Evolutionary conservation across 1,140 invertebrate genomes (phyloP), one percentile per base, ranked within the genome.

Genomic region (Hermatobates lingyangjiaoensis): DNA sequence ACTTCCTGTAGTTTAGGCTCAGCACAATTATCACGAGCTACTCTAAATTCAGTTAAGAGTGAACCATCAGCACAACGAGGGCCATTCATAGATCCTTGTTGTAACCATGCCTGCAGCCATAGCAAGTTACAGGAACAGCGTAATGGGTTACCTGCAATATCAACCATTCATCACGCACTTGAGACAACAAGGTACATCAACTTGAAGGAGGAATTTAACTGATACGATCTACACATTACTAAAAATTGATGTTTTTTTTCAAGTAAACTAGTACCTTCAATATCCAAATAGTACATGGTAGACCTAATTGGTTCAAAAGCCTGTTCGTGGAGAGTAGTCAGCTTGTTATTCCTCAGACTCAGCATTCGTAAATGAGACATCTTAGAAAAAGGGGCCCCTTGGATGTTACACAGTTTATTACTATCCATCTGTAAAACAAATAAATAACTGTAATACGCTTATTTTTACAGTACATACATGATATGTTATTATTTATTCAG

Each of bases 361-460:
- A 91, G 69, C 4, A 88, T 78, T 52, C 85, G 74, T 3, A 91
- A 63, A 52, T 83, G 71, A 1, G 81, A 78, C 83, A 88, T 88
- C 40, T 75, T 75, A 56, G 82, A 76, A 64, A 90, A 90, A 0
- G 84, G 79, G 10, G 72, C 76, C 52, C 72, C 79, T 64, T 69
- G 60, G 18, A 72, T 61, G 5, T 58, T 61, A 49, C 67, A 70
- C 21, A 71, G 58, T 51, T 63, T 59, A 50, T 71, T 71, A 58
- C 67, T 58, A 53, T 68, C 65, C 59, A 72, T 58, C 68, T 70
- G 56, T 3, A 59, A 58, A 7, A 50, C 2, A 34, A 34, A 10
- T n/a, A 34, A n/a, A n/a, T n/a, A n/a, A n/a, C n/a, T n/a, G n/a
- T n/a, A n/a, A n/a, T n/a, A n/a, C n/a, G n/a, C n/a, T n/a, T n/a